A percentile compares a stretch with the other conserved stretches of the same genome.
Conservation (phyloP, 1,140 invertebrate genomes). For the Archivesica marissinica region DNA sequence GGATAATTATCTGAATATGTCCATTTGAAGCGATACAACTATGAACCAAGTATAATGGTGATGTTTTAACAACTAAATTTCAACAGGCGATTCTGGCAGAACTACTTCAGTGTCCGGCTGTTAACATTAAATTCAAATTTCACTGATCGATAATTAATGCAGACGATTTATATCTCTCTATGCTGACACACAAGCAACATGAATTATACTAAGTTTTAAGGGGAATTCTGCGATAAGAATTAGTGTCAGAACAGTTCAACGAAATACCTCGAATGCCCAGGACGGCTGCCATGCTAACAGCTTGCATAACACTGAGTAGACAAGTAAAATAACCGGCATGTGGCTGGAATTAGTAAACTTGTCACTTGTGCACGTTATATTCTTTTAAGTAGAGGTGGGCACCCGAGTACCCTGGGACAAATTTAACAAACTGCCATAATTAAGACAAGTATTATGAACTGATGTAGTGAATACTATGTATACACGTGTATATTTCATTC, state of each 20-base stretch:
- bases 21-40: not conserved
- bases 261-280: not conserved
- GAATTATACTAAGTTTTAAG: not conserved
- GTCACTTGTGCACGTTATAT: too few relatives aligned
- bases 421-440: too few relatives aligned
- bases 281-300: not conserved
- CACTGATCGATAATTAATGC: constrained; percentile 37
- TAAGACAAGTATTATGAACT: too few relatives aligned
- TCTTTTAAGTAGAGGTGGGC: too few relatives aligned
- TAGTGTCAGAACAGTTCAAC: constrained; percentile 21
- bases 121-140: constrained; percentile 56
- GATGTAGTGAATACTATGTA: too few relatives aligned
- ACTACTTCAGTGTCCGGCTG: constrained; percentile 18
- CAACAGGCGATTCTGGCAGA: constrained; percentile 15
- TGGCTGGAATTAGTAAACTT: not conserved
- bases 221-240: constrained; percentile 18
- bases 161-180: not conserved
- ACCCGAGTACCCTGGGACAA: too few relatives aligned
- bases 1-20: constrained; percentile 50
- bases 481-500: too few relatives aligned
- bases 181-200: not conserved
- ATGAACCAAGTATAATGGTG: constrained; percentile 26
- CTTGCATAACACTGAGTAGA: not conserved
- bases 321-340: not conserved
- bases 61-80: constrained; percentile 9